Evolutionary conservation across 2,888 invertebrate species (phyloP), one percentile per base, ranked within the genome.

Genomic region (Lydus trimaculatus): DNA sequence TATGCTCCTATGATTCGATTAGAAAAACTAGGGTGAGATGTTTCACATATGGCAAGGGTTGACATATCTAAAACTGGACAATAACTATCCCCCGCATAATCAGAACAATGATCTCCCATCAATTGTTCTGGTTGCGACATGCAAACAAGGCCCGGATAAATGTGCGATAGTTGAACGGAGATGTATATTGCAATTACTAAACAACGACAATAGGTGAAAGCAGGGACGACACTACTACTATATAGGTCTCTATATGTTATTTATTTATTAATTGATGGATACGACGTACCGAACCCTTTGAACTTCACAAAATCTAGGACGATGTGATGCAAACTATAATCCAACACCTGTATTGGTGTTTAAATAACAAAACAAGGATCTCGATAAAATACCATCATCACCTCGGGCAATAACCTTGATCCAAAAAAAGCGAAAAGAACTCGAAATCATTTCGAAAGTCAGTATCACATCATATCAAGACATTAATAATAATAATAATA

Each of bases 1-100:
- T 73, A 80, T 73, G 80, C 78, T 74, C 74, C 76, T 73, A 62
- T 72, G 79, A 69, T 52, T 79, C 77, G 77, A 79, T 79, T 79
- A 77, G 78, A 74, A 73, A 76, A 72, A 72, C 72, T 70, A 73
- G 74, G 75, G 81, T 78, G 78, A 78, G 75, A 73, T 25, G 7
- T 28, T 56, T 25, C 56, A 56, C 74, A 76, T 75, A 75, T 76
- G 78, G 76, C 73, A 78, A 79, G 78, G 78, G 78, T 77, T 78
- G 56, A 56, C 56, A 56, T 56, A 11, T 28, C 73, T 43, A 25
- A 63, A 13, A 69, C 74, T 75, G 76, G 77, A 80, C 77, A 76
- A 72, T 76, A 72, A 20, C 43, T 43, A 31, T 2, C 25, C 56
- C 56, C 56, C 56, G 56, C 28, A 56, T 56, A 15, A 25, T 23